Conservation (phyloP, 2,888 invertebrate species). For the Ectemnius cavifrons region DNA sequence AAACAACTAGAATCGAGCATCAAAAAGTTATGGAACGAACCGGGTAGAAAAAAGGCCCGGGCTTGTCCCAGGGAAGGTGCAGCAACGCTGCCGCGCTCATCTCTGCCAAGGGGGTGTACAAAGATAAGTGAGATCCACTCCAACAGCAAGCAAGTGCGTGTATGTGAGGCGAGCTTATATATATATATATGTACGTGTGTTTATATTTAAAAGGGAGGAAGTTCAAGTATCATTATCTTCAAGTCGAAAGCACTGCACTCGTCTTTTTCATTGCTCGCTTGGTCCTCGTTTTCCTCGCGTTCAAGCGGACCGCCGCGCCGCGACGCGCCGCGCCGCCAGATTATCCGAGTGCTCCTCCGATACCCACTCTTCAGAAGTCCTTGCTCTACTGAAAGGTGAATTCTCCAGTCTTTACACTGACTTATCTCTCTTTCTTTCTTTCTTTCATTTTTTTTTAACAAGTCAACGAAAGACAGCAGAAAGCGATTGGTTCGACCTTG, state of each 20-base stretch:
- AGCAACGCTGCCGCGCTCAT: conserved; percentile 40
- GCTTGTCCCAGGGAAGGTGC: conserved; percentile 40
- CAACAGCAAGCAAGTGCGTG: too few relatives aligned
- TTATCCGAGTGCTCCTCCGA: too few relatives aligned
- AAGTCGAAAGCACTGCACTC: conserved; percentile 35
- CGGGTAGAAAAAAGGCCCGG: conserved; percentile 46
- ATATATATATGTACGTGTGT: conserved; percentile 40
- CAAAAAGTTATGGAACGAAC: conserved; percentile 32
- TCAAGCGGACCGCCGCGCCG: background rate
- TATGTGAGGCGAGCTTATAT: too few relatives aligned
- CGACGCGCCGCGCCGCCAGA: too few relatives aligned
- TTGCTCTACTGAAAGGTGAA: too few relatives aligned
- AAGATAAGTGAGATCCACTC: too few relatives aligned
- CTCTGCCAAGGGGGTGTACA: conserved; percentile 34
- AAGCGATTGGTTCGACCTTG: too few relatives aligned
- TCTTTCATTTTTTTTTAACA: too few relatives aligned
- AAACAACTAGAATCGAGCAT: conserved; percentile 72
- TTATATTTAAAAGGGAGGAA: conserved; percentile 61
- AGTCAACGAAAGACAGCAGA: too few relatives aligned
- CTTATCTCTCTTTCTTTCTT: too few relatives aligned
- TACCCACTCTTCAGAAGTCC: too few relatives aligned
- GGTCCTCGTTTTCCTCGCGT: conserved; percentile 17
- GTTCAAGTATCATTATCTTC: conserved; percentile 61
- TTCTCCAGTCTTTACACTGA: too few relatives aligned
- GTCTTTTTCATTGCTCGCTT: conserved; percentile 36